Percentiles rank a stretch among this genome's conserved stretches.
Conservation (phyloP, 2,797 vertebrate genomes). For the Rhodeus uyekii region DNA sequence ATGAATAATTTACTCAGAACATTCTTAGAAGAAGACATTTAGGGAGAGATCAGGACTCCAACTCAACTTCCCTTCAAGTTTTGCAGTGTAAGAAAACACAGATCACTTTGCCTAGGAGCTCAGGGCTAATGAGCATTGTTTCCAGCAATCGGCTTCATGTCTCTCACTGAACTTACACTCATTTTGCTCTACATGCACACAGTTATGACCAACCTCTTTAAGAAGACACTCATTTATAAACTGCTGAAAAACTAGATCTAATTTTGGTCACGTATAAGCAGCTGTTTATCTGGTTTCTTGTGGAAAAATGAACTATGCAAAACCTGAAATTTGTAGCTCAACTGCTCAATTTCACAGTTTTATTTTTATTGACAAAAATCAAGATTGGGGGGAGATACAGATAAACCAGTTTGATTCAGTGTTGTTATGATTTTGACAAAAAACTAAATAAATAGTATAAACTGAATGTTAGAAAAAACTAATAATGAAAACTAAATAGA, state of each 20-base stretch:
- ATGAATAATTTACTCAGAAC: background rate
- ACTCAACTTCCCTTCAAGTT: slow-evolving; percentile 10
- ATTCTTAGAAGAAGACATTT: background rate
- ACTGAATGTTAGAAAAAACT: no score
- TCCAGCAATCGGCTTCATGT: background rate
- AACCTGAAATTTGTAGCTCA: background rate
- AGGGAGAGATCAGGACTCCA: background rate
- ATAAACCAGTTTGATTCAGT: no score
- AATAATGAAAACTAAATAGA: no score
- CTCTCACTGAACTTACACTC: background rate
- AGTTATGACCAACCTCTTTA: background rate
- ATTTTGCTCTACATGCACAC: background rate
- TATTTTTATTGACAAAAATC: background rate
- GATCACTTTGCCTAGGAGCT: background rate
- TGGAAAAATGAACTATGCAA: no score
- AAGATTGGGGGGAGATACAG: no score
- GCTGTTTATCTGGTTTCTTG: background rate
- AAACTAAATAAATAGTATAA: no score
- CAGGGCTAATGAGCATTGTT: background rate
- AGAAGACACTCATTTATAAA: background rate
- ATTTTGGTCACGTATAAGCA: background rate
- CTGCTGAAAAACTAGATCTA: background rate
- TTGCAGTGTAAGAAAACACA: background rate
- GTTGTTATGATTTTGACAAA: no score
- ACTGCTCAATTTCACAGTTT: background rate